Percentiles rank a stretch among this genome's conserved stretches.
Evolutionary conservation across 2,888 invertebrate genomes (phyloP).

Genomic region (Arrhopalites spinosus): DNA sequence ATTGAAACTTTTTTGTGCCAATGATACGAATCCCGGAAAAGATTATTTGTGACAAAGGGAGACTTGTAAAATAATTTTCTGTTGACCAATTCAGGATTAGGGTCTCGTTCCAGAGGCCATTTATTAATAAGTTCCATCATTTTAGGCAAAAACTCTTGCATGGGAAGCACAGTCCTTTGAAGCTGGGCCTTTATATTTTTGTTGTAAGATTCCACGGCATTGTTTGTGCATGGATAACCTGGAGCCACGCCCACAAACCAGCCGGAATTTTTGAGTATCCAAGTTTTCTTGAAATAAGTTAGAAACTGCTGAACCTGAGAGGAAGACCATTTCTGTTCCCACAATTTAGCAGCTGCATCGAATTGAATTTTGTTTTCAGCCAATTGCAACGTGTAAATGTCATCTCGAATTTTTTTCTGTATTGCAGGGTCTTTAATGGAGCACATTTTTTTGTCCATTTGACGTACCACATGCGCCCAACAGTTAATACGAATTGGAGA

Average conservation of each 20-base stretch:
- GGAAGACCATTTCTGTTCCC: conserved; percentile 9
- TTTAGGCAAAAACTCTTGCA: background rate
- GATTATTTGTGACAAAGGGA: background rate
- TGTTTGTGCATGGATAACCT: conserved; percentile 8
- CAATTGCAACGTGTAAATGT: background rate
- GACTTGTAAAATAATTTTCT: background rate
- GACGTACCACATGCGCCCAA: conserved; percentile 27
- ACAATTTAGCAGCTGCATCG: background rate
- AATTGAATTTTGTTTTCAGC: background rate
- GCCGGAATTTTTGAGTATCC: background rate
- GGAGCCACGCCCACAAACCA: conserved; percentile 10
- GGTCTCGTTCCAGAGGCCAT: background rate
- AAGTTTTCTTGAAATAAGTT: background rate
- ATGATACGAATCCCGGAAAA: background rate
- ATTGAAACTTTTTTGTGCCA: background rate
- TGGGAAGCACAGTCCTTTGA: background rate
- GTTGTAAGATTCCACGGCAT: conserved; percentile 21
- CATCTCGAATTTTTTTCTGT: background rate
- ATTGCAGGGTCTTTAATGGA: background rate
- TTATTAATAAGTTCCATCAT: background rate
- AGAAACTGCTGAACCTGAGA: background rate
- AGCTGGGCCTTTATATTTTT: background rate
- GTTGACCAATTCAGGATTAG: background rate
- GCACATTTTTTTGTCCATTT: background rate
- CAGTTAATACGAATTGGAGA: conserved; percentile 13